phyloP scores from a whole-genome alignment of 1,140 invertebrate genomes.

The Oedothorax gibbosus region DNA sequence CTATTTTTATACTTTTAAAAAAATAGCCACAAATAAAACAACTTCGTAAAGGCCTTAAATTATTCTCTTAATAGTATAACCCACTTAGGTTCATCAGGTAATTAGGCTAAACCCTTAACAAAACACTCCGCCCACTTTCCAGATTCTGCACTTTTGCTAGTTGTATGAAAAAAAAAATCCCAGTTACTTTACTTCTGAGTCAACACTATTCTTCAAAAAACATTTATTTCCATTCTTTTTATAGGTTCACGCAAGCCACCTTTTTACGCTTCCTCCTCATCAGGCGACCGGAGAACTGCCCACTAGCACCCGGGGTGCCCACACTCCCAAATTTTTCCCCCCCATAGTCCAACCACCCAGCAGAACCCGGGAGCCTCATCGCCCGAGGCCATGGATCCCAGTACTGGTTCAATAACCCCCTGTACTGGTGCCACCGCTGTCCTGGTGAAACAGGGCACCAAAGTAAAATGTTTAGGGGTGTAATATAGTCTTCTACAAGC shows the following conservation, averaged over 20 bases:
- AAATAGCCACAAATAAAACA: too few relatives aligned
- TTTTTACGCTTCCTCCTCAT: conserved; percentile 27
- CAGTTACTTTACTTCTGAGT: too few relatives aligned
- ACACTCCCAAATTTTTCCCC: conserved; percentile 11
- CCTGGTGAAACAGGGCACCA: conserved; percentile 75
- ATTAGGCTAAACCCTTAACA: too few relatives aligned
- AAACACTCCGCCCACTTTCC: too few relatives aligned
- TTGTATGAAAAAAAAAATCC: too few relatives aligned
- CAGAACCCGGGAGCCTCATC: conserved; percentile 7
- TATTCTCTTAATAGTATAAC: too few relatives aligned
- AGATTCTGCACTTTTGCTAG: too few relatives aligned
- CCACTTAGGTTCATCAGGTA: too few relatives aligned
- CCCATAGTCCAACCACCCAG: conserved; percentile 2
- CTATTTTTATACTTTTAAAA: too few relatives aligned
- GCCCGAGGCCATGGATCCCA: neutral
- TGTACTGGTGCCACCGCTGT: conserved; percentile 63
- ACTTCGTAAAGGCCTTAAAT: too few relatives aligned
- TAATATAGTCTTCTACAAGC: conserved; percentile 96
- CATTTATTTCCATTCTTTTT: too few relatives aligned
- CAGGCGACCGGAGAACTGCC: conserved; percentile 17
- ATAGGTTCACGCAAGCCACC: neutral
- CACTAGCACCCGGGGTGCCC: neutral
- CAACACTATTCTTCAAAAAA: too few relatives aligned
- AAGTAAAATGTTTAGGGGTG: conserved; percentile 95
- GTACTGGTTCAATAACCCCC: neutral